A percentile compares a stretch with the other conserved stretches of the same genome.
Evolutionary conservation across 2,113 vertebrate species (phyloP).

Genomic region (Desmodus rotundus): DNA sequence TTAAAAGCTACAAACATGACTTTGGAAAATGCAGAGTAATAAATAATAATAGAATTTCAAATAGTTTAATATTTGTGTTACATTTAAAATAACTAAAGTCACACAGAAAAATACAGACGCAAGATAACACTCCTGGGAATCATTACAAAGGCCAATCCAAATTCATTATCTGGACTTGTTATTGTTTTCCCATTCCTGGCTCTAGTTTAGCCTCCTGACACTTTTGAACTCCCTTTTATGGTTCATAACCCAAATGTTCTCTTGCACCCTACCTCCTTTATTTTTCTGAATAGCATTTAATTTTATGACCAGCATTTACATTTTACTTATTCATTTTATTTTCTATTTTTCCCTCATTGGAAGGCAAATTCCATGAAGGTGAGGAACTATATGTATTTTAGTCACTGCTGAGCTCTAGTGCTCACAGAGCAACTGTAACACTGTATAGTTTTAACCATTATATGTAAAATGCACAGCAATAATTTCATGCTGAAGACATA

Average conservation of each 20-base stretch:
- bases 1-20: neutral
- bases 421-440: neutral
- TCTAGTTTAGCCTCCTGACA: neutral
- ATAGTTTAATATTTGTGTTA: neutral
- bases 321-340: neutral
- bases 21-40: neutral
- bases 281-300: neutral
- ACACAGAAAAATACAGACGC: neutral
- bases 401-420: neutral
- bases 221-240: neutral
- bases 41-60: neutral
- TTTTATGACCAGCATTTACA: neutral
- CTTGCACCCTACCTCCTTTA: neutral
- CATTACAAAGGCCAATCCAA: neutral
- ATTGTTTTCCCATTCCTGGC: neutral
- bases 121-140: neutral
- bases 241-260: neutral
- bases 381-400: neutral
- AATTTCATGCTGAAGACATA: neutral
- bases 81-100: neutral
- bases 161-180: neutral
- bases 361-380: neutral
- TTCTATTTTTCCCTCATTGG: neutral
- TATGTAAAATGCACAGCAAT: neutral
- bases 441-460: neutral